These are phyloP conservation scores for Mystacides longicornis DNA, from an alignment of 2,888 invertebrate genomes.

Conservation along the genomic window DNA sequence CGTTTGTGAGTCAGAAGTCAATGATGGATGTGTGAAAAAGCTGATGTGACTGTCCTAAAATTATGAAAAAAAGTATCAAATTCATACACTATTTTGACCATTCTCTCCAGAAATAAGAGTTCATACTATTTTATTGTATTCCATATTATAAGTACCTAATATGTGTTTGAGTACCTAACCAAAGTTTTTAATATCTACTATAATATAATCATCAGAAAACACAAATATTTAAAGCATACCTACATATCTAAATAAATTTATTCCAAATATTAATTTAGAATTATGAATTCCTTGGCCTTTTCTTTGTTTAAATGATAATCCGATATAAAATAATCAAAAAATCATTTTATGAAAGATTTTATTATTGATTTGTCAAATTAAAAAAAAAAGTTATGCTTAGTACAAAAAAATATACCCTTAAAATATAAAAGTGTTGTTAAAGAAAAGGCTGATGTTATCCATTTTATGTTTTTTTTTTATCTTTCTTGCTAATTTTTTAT, in stretches of 20 bases:
- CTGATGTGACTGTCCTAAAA: no score
- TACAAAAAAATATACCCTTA: slow-evolving; percentile 3
- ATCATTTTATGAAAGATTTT: not conserved
- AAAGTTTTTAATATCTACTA: no score
- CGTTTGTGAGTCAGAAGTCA: no score
- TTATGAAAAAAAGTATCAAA: no score
- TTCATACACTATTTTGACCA: not conserved
- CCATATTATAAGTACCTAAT: not conserved
- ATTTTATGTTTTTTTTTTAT: slow-evolving; percentile 25
- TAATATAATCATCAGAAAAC: no score
- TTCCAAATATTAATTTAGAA: not conserved
- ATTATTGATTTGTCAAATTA: not conserved
- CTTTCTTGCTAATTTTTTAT: not conserved
- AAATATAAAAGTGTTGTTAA: slow-evolving; percentile 19
- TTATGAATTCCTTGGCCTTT: slow-evolving; percentile 39
- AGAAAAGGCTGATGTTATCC: slow-evolving; percentile 39
- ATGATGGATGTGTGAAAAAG: no score
- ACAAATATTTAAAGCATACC: not conserved
- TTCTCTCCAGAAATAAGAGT: not conserved
- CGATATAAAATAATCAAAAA: not conserved
- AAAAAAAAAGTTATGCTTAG: not conserved
- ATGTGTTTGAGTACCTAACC: no score
- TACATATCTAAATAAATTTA: not conserved
- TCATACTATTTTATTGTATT: no score
- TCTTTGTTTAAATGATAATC: slow-evolving; percentile 28